Evolutionary conservation across 2,797 vertebrate species (phyloP).

Genomic region (Rhinoraja longicauda): DNA sequence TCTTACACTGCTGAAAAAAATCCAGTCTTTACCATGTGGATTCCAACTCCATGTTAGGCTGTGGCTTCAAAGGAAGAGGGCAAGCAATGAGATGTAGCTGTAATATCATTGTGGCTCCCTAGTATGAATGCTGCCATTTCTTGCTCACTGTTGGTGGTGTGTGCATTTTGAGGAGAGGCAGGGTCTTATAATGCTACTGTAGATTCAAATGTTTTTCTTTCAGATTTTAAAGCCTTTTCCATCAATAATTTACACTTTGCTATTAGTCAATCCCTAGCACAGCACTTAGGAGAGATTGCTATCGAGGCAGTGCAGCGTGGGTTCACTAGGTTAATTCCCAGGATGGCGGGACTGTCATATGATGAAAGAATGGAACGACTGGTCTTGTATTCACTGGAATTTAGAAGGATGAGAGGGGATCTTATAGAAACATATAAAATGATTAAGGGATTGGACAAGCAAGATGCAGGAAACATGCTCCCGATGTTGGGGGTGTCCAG

Average conservation of each 20-base stretch:
- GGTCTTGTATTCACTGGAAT: too few species aligned
- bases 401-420: too few species aligned
- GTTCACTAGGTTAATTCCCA: too few species aligned
- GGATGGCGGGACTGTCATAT: too few species aligned
- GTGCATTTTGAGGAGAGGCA: too few species aligned
- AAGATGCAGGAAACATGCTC: too few species aligned
- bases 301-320: too few species aligned
- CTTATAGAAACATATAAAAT: too few species aligned
- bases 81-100: background rate
- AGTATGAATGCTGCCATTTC: background rate
- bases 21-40: background rate
- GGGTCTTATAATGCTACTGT: background rate
- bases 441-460: too few species aligned
- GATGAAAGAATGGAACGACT: too few species aligned
- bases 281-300: background rate
- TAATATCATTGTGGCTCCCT: background rate
- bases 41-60: background rate
- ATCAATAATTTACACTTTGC: constrained; percentile 1
- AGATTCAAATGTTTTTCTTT: background rate
- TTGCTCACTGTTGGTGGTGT: background rate
- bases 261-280: background rate
- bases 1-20: background rate
- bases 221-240: background rate
- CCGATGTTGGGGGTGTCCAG: too few species aligned
- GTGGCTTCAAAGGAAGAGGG: background rate